Conservation (phyloP, 2,113 vertebrate genomes). For the Mesocricetus auratus region DNA sequence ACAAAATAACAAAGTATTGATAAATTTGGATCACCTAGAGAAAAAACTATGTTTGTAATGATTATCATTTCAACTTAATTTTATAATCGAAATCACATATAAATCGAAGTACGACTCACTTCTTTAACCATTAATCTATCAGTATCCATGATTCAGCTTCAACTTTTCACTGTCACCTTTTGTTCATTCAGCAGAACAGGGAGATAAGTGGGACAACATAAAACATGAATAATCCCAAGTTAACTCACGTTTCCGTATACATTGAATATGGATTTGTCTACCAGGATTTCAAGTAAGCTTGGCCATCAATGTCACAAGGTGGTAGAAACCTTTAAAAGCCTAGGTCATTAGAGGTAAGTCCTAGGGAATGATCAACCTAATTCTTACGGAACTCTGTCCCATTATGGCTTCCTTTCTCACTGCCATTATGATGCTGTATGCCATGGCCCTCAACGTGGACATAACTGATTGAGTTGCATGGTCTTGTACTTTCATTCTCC, state of each 20-base stretch:
- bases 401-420: not conserved
- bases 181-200: not conserved
- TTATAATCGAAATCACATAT: slow-evolving; percentile 42
- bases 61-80: slow-evolving; percentile 37
- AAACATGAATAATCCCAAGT: not conserved
- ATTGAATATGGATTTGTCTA: not conserved
- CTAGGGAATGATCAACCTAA: not conserved
- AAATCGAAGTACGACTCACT: not conserved
- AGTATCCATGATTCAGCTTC: not conserved
- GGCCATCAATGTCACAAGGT: not conserved
- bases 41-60: not conserved
- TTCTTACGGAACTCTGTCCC: not conserved
- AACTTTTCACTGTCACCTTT: not conserved
- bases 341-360: not conserved
- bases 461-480: not conserved
- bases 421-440: not conserved
- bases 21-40: slow-evolving; percentile 5
- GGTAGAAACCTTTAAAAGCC: too few species aligned
- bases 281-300: not conserved
- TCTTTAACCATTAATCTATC: not conserved
- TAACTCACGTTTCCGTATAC: not conserved
- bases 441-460: not conserved
- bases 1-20: not conserved
- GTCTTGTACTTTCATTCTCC: not conserved
- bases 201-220: not conserved